These are phyloP conservation scores for Anadara kagoshimensis DNA, from an alignment of 1,140 invertebrate genomes.

Conservation along the genomic window DNA sequence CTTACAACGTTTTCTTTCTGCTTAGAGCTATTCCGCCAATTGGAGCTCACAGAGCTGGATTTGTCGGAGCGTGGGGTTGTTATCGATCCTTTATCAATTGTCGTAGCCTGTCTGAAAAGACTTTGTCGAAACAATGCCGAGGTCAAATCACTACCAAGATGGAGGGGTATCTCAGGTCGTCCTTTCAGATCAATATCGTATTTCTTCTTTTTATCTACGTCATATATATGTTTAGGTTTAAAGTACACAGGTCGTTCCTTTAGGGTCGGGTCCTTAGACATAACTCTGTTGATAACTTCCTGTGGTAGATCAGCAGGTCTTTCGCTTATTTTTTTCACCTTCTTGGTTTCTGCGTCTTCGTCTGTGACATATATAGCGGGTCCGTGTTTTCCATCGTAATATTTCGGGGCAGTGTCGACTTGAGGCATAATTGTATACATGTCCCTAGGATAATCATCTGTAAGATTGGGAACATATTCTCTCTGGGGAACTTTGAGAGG, in stretches of 20 bases:
- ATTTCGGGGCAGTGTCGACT: constrained; percentile 54
- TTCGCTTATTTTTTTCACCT: constrained; percentile 50
- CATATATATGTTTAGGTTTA: constrained; percentile 66
- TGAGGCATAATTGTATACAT: constrained; percentile 67
- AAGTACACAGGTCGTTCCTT: constrained; percentile 65
- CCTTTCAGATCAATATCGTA: constrained; percentile 52
- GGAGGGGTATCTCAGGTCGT: constrained; percentile 58
- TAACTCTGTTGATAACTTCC: constrained; percentile 50
- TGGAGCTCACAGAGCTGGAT: constrained; percentile 13
- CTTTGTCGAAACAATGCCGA: constrained; percentile 63
- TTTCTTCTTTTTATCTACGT: constrained; percentile 66
- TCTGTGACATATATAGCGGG: constrained; percentile 35
- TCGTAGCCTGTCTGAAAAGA: constrained; percentile 27
- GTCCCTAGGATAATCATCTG: constrained; percentile 70
- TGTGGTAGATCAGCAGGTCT: constrained; percentile 54
- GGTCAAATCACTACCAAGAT: constrained; percentile 63
- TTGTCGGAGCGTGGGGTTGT: constrained; percentile 13
- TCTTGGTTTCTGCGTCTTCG: constrained; percentile 46
- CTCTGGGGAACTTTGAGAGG: constrained; percentile 57
- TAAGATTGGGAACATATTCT: constrained; percentile 62
- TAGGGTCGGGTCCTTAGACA: constrained; percentile 49
- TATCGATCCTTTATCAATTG: constrained; percentile 6
- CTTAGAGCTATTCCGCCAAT: constrained; percentile 46
- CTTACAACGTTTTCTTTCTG: constrained; percentile 50
- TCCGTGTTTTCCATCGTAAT: constrained; percentile 59